These are phyloP conservation scores for Caenorhabditis wallacei DNA, from an alignment of 2,888 invertebrate genomes.

Conservation along the genomic window DNA sequence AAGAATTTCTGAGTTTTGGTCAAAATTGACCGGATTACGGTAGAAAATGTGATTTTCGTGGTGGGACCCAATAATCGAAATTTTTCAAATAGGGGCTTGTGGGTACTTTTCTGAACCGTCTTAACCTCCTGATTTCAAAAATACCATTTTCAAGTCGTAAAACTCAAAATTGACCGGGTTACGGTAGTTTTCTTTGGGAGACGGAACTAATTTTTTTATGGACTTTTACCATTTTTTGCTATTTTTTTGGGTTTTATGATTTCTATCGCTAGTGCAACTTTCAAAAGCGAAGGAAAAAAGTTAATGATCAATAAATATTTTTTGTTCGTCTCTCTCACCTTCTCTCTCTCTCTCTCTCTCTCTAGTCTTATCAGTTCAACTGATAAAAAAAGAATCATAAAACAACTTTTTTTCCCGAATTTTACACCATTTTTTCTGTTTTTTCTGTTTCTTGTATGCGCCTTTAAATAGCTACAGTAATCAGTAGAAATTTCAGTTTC, in stretches of 20 bases:
- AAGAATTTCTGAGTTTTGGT: neutral
- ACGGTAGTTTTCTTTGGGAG: neutral
- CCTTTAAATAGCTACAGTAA: neutral
- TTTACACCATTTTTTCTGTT: neutral
- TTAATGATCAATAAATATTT: conserved; percentile 10
- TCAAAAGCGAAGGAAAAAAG: neutral
- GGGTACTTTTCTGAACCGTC: neutral
- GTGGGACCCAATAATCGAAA: neutral
- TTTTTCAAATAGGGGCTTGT: neutral
- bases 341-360: neutral
- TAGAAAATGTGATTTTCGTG: neutral
- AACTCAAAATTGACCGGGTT: neutral
- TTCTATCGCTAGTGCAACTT: neutral
- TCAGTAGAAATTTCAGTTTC: neutral
- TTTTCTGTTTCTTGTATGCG: neutral
- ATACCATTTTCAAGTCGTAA: neutral
- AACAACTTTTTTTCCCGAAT: neutral
- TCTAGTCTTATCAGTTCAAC: neutral
- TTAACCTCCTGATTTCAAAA: neutral
- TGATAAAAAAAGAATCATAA: conserved; percentile 17
- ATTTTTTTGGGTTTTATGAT: neutral
- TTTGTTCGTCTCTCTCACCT: neutral
- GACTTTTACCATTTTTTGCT: neutral
- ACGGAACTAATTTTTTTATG: neutral
- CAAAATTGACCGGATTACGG: neutral